Conservation (phyloP, 2,797 vertebrate genomes). For the Erithacus rubecula region DNA sequence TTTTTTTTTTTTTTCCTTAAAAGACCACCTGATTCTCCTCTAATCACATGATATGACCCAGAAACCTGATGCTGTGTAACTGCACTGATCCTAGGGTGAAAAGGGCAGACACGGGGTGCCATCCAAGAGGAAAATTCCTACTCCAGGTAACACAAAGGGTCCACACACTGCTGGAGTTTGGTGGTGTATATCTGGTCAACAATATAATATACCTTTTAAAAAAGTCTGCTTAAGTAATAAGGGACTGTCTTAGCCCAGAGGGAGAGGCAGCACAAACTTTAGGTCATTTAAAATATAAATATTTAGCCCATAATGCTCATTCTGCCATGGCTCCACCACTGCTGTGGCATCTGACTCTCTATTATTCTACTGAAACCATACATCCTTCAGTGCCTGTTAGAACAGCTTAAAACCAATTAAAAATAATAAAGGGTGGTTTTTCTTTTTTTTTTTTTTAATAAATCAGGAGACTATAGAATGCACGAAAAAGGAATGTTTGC, state of each 20-base stretch:
- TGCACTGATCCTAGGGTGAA: neutral
- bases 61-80: neutral
- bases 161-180: neutral
- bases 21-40: neutral
- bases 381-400: neutral
- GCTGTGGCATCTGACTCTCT: neutral
- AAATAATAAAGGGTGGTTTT: neutral
- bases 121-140: neutral
- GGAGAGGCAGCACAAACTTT: neutral
- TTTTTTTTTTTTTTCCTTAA: neutral
- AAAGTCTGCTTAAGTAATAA: neutral
- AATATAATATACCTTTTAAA: neutral
- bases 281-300: neutral
- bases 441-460: neutral
- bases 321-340: neutral
- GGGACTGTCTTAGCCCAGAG: neutral
- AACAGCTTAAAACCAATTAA: neutral
- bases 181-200: neutral
- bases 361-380: neutral
- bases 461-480: neutral
- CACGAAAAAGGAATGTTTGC: neutral
- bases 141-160: neutral
- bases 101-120: neutral
- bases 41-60: neutral
- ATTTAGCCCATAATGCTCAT: neutral